Percentiles rank a stretch among this genome's conserved stretches.
Conservation (phyloP, 2,113 vertebrate species). For the Brachypteracias leptosomus region DNA sequence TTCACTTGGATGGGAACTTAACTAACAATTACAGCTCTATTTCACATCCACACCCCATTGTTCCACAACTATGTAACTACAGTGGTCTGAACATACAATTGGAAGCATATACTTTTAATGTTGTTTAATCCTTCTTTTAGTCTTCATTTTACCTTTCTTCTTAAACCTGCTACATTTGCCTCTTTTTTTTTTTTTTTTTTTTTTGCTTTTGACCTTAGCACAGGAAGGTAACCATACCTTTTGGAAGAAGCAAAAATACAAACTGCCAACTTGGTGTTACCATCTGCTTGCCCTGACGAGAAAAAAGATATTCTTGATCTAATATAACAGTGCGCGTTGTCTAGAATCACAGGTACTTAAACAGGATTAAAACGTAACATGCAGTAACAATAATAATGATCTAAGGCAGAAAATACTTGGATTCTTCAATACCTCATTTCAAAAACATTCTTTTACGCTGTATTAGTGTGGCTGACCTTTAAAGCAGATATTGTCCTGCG, state of each 20-base stretch:
- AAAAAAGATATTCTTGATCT: not conserved
- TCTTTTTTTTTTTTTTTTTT: not conserved
- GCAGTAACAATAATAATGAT: not conserved
- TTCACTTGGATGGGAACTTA: not conserved
- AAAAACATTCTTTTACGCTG: not conserved
- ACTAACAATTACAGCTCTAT: not conserved
- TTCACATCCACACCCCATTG: not conserved
- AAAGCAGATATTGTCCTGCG: not conserved
- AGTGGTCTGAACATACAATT: not conserved
- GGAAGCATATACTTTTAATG: not conserved
- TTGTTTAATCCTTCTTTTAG: not conserved
- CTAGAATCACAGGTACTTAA: not conserved
- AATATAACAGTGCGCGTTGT: not conserved
- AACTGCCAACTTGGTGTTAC: not conserved
- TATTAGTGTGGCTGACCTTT: not conserved
- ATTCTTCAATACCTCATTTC: not conserved
- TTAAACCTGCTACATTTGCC: not conserved
- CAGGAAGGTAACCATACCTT: not conserved
- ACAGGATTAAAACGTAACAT: not conserved
- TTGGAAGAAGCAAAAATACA: not conserved
- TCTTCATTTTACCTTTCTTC: not conserved
- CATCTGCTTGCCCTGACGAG: not conserved
- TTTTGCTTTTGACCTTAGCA: not conserved
- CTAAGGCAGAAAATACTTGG: not conserved
- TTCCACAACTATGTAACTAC: not conserved